phyloP scores from a whole-genome alignment of 1,140 invertebrate species.

The Euschistus heros region DNA sequence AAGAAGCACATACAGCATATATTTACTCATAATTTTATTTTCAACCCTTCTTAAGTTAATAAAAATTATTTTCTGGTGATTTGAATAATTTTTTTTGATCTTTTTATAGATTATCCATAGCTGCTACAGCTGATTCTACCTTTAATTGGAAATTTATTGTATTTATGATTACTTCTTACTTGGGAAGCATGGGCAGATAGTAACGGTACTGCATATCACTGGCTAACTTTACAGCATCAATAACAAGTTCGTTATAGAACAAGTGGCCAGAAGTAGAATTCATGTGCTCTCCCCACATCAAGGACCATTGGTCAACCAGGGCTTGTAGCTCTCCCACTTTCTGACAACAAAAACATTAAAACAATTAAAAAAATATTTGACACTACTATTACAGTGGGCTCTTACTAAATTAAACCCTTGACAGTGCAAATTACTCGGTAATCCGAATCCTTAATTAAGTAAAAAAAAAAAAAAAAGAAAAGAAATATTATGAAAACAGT shows the following conservation, averaged over 20 bases:
- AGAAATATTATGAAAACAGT: too few species aligned
- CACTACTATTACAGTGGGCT: neutral
- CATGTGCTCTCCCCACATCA: slow-evolving; percentile 20
- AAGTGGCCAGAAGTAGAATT: slow-evolving; percentile 19
- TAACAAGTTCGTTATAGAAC: slow-evolving; percentile 21
- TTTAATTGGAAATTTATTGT: too few species aligned
- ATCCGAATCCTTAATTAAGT: too few species aligned
- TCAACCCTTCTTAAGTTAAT: too few species aligned
- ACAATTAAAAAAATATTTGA: neutral
- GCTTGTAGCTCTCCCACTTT: slow-evolving; percentile 24
- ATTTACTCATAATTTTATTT: too few species aligned
- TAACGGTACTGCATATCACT: slow-evolving; percentile 7
- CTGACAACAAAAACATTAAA: slow-evolving; percentile 3
- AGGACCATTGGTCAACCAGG: slow-evolving; percentile 20
- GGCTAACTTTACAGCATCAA: slow-evolving; percentile 18
- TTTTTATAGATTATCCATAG: too few species aligned
- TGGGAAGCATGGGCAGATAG: neutral
- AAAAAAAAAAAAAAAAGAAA: too few species aligned
- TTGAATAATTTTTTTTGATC: too few species aligned
- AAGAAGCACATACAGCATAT: too few species aligned
- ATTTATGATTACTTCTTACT: too few species aligned
- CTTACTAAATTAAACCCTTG: neutral
- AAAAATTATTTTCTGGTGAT: too few species aligned
- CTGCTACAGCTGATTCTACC: too few species aligned
- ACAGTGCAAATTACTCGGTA: neutral